These are phyloP conservation scores for Calidris pugnax DNA, from an alignment of 2,113 vertebrate species.

Conservation along the genomic window DNA sequence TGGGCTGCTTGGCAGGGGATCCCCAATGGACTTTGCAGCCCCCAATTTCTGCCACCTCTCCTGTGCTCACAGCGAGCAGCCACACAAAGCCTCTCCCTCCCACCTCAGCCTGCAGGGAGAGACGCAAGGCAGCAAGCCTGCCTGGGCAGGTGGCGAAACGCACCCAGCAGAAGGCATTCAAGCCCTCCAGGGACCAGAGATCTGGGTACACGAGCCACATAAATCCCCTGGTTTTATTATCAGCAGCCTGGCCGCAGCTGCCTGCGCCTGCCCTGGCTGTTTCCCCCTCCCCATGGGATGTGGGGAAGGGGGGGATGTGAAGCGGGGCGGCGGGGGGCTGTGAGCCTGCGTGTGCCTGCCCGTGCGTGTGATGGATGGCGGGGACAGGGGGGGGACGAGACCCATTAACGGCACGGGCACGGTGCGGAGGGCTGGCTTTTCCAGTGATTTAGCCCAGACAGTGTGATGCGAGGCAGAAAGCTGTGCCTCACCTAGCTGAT, in stretches of 20 bases:
- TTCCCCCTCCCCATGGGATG: rapidly evolving
- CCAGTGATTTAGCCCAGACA: background rate
- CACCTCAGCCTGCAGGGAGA: background rate
- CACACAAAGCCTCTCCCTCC: rapidly evolving
- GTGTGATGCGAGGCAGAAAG: background rate
- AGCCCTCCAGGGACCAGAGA: background rate
- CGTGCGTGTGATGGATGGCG: background rate
- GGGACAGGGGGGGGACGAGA: background rate
- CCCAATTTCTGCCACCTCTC: rapidly evolving
- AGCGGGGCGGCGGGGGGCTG: rapidly evolving
- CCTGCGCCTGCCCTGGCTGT: rapidly evolving
- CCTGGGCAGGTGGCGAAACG: rapidly evolving
- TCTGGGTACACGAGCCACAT: background rate
- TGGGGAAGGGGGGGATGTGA: background rate
- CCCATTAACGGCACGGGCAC: rapidly evolving
- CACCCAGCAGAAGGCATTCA: background rate
- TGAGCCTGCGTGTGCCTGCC: rapidly evolving
- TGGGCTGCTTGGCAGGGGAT: background rate
- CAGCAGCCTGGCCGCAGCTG: background rate
- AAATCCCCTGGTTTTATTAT: background rate
- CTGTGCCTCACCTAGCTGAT: background rate
- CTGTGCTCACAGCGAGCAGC: rapidly evolving
- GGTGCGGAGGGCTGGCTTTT: background rate
- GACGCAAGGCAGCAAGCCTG: background rate
- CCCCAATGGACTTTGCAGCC: background rate